Evolutionary conservation across 2,888 invertebrate species (phyloP).

Genomic region (Azorinus chamasolen): DNA sequence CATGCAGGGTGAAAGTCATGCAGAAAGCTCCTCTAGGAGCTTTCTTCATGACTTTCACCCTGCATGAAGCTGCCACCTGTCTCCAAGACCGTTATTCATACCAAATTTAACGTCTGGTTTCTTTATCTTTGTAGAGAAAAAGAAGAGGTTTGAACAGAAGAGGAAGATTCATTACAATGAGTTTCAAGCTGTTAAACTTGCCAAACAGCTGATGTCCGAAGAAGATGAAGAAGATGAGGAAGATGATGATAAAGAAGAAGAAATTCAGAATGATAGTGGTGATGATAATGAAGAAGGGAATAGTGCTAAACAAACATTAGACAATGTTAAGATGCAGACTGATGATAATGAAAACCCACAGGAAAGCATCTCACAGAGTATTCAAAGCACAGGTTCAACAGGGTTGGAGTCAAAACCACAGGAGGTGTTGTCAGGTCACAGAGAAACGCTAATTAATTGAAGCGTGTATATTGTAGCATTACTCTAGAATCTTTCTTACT

Average conservation of each 20-base stretch:
- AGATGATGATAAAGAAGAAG: conserved; percentile 85
- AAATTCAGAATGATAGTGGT: conserved; percentile 7
- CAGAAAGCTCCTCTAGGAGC: no score
- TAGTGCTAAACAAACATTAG: conserved; percentile 10
- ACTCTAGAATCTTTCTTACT: no score
- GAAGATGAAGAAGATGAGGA: conserved; percentile 95
- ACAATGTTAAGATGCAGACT: conserved; percentile 52
- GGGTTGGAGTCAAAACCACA: neutral
- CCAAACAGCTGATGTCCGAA: conserved; percentile 95
- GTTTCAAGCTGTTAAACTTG: conserved; percentile 97
- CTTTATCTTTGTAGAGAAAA: conserved; percentile 87
- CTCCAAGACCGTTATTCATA: no score
- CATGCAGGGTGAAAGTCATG: no score
- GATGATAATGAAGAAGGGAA: conserved; percentile 14
- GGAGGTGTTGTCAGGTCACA: neutral
- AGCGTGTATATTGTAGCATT: no score
- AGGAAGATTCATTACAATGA: conserved; percentile 99
- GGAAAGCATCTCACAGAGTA: conserved; percentile 5
- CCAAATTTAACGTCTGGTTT: no score
- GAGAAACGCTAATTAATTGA: conserved; percentile 9
- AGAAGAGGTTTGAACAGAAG: conserved; percentile 95
- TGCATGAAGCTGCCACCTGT: no score
- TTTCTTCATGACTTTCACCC: no score
- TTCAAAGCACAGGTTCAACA: conserved; percentile 11
- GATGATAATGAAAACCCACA: conserved; percentile 34